These are phyloP conservation scores for Perithous albicinctus DNA, from an alignment of 2,888 invertebrate genomes.

Conservation along the genomic window DNA sequence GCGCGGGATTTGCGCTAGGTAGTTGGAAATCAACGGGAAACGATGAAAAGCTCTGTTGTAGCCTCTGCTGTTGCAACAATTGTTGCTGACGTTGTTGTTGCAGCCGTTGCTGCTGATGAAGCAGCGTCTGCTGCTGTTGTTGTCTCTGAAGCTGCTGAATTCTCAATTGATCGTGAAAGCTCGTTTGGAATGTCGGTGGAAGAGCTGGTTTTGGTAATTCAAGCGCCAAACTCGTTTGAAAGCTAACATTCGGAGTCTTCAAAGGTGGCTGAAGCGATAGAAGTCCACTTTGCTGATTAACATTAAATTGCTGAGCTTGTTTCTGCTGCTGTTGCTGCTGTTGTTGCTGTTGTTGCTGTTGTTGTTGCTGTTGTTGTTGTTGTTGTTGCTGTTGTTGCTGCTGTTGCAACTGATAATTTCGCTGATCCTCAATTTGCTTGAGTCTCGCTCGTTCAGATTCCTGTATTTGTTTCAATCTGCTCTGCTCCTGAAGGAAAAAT, in stretches of 20 bases:
- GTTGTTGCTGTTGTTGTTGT: conserved; percentile 70
- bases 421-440: conserved; percentile 77
- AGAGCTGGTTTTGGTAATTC: conserved; percentile 77
- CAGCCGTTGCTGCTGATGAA: conserved; percentile 80
- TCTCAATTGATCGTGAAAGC: conserved; percentile 74
- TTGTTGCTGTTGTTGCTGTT: conserved; percentile 73
- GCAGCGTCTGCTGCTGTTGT: conserved; percentile 78
- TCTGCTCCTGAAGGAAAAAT: conserved; percentile 77
- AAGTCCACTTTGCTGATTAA: conserved; percentile 73
- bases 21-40: conserved; percentile 78
- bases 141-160: conserved; percentile 70
- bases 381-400: conserved; percentile 80
- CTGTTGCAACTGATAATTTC: conserved; percentile 70
- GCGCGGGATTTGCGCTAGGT: conserved; percentile 81
- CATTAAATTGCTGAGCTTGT: conserved; percentile 69
- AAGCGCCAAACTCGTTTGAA: conserved; percentile 80
- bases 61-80: conserved; percentile 79
- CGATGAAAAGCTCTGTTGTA: conserved; percentile 78
- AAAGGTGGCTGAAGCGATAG: conserved; percentile 73
- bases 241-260: conserved; percentile 73
- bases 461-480: conserved; percentile 76
- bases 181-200: conserved; percentile 76
- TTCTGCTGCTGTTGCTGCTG: conserved; percentile 73
- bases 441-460: conserved; percentile 73
- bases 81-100: conserved; percentile 73